Conservation (phyloP, 1,140 invertebrate species). For the Drosophila athabasca region DNA sequence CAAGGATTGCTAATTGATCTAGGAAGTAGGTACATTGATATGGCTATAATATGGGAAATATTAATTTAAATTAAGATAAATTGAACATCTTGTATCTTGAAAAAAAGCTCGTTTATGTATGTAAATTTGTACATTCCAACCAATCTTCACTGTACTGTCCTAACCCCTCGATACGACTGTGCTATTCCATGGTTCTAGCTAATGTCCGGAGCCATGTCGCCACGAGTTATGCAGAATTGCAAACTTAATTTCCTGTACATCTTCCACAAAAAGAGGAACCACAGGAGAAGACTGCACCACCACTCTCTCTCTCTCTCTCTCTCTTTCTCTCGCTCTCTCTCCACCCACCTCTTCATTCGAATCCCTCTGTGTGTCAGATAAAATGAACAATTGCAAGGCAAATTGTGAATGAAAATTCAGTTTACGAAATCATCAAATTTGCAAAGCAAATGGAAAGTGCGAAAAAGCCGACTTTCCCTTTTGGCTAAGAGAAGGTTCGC, state of each 20-base stretch:
- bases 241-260: constrained; percentile 63
- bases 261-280: background rate
- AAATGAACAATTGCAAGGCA: constrained; percentile 49
- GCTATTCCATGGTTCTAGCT: background rate
- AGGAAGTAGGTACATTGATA: no score
- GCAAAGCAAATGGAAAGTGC: constrained; percentile 72
- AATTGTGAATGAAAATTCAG: constrained; percentile 62
- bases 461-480: constrained; percentile 28
- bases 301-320: background rate
- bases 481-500: constrained; percentile 7
- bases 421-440: constrained; percentile 74
- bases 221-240: constrained; percentile 48
- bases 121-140: background rate
- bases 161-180: background rate
- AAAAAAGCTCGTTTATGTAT: no score
- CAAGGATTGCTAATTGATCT: no score
- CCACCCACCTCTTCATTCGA: no score
- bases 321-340: background rate
- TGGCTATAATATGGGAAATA: no score
- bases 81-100: no score
- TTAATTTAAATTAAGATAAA: no score
- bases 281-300: background rate
- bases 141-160: background rate
- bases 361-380: constrained; percentile 5
- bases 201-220: constrained; percentile 4